Base-by-base conservation (phyloP, 37 sponge, comb jelly and placozoan species). In the Chondrosia reniformis region DNA sequence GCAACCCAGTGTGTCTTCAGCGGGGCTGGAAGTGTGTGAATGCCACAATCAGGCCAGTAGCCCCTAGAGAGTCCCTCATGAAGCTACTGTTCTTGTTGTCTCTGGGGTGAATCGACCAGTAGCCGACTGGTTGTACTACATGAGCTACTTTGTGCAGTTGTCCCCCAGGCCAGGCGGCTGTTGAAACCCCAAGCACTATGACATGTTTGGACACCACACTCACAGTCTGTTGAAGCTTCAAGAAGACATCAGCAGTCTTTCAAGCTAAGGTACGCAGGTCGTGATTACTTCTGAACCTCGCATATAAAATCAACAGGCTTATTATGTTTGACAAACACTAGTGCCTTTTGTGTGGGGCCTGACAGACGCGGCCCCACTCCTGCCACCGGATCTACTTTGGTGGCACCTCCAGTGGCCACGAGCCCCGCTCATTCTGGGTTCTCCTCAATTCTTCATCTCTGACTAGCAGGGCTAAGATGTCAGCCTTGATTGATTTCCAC, bases 1-100 rank as follows among this genome's bases (percentile, higher is more conserved):
- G n/a, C n/a, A n/a, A n/a, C 54, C 12, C 17, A 17, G 54, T 49
- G 54, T 49, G 54, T 17, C 54, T 49, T 17, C 54, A 17, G 54
- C 54, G 54, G 54, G 54, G 54, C 54, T 49, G 54, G 54, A 49
- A 49, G 54, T 49, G 54, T 49, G 54, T 49, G 54, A 17, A 49
- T 49, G 54, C 54, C 54, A 49, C 54, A 17, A 49, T 49, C 17
- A 49, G 54, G 54, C 54, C 54, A 19, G 54, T 49, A 17, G 54
- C 54, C 54, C 54, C 54, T 49, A 49, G 54, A 17, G 17, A 49
- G 54, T 49, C 54, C 54, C 54, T 49, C 54, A 49, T 49, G 54
- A 49, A 17, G 15, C 54, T 49, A 49, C 54, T 17, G 12, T 49
- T 49, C 54, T 49, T 17, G 54, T 49, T 49, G 54, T 49, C 54